Conservation (phyloP, 2,113 vertebrate genomes). For the Phalacrocorax brasilianus region DNA sequence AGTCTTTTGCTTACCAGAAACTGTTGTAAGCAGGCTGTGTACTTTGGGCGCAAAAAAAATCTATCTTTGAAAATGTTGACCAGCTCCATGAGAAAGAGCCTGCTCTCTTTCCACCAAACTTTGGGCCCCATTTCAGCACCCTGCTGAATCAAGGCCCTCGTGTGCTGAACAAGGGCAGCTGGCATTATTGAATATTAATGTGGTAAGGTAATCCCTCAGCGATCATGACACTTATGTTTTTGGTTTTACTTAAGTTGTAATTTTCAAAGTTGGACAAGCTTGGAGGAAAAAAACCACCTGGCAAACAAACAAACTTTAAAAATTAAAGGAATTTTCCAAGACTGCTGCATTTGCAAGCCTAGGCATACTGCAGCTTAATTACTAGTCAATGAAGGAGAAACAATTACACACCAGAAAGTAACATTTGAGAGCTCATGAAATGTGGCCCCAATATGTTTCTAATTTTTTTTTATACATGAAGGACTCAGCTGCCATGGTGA, state of each 20-base stretch:
- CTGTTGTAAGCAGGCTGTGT: not conserved
- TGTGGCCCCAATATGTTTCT: conserved; percentile 13
- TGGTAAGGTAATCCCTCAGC: conserved; percentile 56
- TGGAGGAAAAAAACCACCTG: conserved; percentile 48
- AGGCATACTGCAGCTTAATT: conserved; percentile 53
- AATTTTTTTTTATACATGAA: not conserved
- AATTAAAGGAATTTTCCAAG: conserved; percentile 67
- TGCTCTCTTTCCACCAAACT: not conserved
- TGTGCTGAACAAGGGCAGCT: conserved; percentile 9
- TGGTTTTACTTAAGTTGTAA: conserved; percentile 62
- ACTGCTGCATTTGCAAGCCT: conserved; percentile 41
- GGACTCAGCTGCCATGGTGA: conserved; percentile 42
- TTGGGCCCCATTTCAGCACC: not conserved
- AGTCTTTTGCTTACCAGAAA: not conserved
- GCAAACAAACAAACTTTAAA: conserved; percentile 62
- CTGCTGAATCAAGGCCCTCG: not conserved
- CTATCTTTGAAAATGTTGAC: not conserved
- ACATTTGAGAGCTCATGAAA: conserved; percentile 8
- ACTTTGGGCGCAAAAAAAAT: not conserved
- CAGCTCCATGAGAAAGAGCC: not conserved
- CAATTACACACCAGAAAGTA: conserved; percentile 35
- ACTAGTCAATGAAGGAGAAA: conserved; percentile 53
- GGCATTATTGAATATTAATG: conserved; percentile 39
- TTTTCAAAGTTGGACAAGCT: conserved; percentile 54
- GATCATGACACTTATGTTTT: conserved; percentile 40